Evolutionary conservation across 2,888 invertebrate genomes (phyloP), one percentile per base, ranked within the genome.

Genomic region (Agrotis exclamationis): DNA sequence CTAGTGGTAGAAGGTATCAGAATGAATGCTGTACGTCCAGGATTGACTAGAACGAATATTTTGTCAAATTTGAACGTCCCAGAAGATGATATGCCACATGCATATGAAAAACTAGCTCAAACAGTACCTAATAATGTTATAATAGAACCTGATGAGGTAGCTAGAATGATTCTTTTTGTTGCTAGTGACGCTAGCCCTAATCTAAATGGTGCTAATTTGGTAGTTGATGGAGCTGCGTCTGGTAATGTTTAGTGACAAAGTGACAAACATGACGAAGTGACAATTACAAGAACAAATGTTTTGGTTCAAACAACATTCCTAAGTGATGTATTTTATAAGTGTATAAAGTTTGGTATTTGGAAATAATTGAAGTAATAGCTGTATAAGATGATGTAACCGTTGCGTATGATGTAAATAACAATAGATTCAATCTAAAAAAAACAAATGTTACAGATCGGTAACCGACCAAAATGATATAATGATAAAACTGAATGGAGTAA

Each of bases 21-120:
- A 62, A 93, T 94, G 89, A 94, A 93, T 56, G 93, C 93, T 1
- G 93, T 94, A 0, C 82, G 93, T 28, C 92, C 94, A 1, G 94
- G 93, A 0, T 83, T 93, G 14, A 92, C 90, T 0, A 87, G 93
- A 63, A 94, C 93, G 0, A 93, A 94, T 73, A 88, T 92, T 24
- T 59, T 93, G 18, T 77, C 89, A 0, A 93, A 93, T 76, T 72
- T 93, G 60, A 93, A 93, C 66, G 83, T 93, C 0, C 89, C 86
- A 22, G 90, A 88, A 20, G 91, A 91, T 1, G 79, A 79, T 39
- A 87, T 91, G 86, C 90, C 90, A 50, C 70, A 78, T 0, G 83
- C 88, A 0, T 93, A 93, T 62, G 88, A 87, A 2, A 86, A 83
- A 3, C 80, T 93, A 62, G 86, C 91, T 2, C 58, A 84, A 0